These are phyloP conservation scores for Gracilinanus agilis DNA, from an alignment of 2,113 vertebrate genomes.

Conservation along the genomic window DNA sequence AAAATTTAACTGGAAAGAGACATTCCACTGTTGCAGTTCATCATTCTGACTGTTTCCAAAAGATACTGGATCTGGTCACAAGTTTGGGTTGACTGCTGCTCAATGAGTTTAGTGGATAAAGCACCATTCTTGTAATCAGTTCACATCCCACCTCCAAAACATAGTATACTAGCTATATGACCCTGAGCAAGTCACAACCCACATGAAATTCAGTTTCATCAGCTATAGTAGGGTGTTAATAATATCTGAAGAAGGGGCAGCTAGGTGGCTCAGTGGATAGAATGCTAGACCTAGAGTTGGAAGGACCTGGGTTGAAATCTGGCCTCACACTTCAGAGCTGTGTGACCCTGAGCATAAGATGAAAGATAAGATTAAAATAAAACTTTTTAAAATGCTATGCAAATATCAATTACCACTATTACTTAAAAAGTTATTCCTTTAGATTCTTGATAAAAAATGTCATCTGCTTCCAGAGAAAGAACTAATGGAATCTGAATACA, in stretches of 20 bases:
- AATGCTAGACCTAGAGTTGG: too few relatives aligned
- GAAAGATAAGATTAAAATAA: too few relatives aligned
- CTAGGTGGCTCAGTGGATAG: too few relatives aligned
- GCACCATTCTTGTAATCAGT: neutral
- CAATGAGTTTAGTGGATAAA: neutral
- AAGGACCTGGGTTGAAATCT: too few relatives aligned
- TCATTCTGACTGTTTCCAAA: neutral
- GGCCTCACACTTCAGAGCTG: too few relatives aligned
- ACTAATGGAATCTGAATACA: too few relatives aligned
- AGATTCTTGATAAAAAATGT: too few relatives aligned
- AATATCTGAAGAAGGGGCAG: neutral
- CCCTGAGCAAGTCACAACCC: neutral
- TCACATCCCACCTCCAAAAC: neutral
- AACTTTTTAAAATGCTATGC: neutral
- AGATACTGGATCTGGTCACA: neutral
- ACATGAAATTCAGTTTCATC: neutral
- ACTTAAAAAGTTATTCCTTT: neutral
- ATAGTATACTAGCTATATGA: neutral
- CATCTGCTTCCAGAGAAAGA: too few relatives aligned
- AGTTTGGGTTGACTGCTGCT: neutral
- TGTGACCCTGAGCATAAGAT: too few relatives aligned
- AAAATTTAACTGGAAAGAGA: constrained; percentile 11
- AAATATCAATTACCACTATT: neutral
- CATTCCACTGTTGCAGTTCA: neutral
- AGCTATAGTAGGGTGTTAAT: neutral